Evolutionary conservation across 1,140 invertebrate species (phyloP).

Genomic region (Cryptotermes secundus): DNA sequence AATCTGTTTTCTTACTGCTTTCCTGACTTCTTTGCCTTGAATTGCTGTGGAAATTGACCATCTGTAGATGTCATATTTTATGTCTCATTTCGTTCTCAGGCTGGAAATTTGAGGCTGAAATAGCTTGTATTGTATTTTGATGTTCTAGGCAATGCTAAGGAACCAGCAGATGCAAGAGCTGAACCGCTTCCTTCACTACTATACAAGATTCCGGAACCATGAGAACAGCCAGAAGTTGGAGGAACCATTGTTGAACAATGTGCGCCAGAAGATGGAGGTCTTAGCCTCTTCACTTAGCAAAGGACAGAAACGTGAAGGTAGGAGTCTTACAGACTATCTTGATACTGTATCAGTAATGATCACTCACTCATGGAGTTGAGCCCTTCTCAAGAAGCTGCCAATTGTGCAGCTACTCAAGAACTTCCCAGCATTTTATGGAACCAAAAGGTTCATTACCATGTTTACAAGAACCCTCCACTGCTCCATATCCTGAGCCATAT

Average conservation of each 20-base stretch:
- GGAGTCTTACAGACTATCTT: too few species aligned
- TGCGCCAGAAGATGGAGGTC: slow-evolving; percentile 64
- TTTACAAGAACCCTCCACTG: too few species aligned
- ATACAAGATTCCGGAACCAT: slow-evolving; percentile 66
- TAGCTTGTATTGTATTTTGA: neutral
- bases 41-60: too few species aligned
- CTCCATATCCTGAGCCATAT: too few species aligned
- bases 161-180: slow-evolving; percentile 64
- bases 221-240: slow-evolving; percentile 64
- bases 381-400: too few species aligned
- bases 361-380: too few species aligned
- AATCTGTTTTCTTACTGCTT: too few species aligned
- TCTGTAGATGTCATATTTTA: neutral
- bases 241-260: slow-evolving; percentile 60
- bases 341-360: neutral
- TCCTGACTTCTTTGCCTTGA: too few species aligned
- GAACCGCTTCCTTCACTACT: slow-evolving; percentile 67
- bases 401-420: too few species aligned
- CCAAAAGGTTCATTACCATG: too few species aligned
- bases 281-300: slow-evolving; percentile 49
- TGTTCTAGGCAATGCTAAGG: slow-evolving; percentile 54
- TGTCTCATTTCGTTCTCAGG: too few species aligned
- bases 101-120: neutral
- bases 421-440: too few species aligned
- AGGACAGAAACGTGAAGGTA: slow-evolving; percentile 46